Evolutionary conservation across 1,140 invertebrate genomes (phyloP).

Genomic region (Xylocopa sonorina): DNA sequence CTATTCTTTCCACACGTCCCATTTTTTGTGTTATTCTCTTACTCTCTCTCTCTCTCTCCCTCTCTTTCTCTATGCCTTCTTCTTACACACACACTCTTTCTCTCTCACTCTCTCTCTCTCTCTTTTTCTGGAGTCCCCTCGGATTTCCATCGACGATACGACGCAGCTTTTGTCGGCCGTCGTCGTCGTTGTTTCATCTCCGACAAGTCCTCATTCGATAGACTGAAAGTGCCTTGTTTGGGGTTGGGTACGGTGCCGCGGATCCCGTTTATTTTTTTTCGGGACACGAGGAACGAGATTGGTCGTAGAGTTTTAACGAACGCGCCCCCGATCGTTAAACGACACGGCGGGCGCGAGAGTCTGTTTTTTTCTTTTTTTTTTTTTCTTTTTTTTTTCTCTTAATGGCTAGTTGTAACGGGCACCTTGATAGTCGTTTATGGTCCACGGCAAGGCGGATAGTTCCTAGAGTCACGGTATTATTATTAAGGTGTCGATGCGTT

Average conservation of each 20-base stretch:
- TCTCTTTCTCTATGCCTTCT: too few relatives aligned
- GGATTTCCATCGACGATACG: neutral
- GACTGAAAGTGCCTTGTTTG: slow-evolving; percentile 69
- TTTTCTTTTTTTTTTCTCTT: too few relatives aligned
- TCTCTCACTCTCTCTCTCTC: neutral
- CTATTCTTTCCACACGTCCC: neutral
- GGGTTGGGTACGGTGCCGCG: slow-evolving; percentile 46
- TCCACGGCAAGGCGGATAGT: slow-evolving; percentile 78
- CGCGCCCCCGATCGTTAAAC: too few relatives aligned
- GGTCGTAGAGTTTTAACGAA: neutral
- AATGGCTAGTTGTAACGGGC: slow-evolving; percentile 22
- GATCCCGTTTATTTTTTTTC: slow-evolving; percentile 5
- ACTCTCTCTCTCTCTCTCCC: neutral
- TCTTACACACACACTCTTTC: neutral
- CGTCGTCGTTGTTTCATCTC: slow-evolving; percentile 41
- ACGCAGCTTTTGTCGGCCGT: slow-evolving; percentile 12
- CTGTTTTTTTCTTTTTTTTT: too few relatives aligned
- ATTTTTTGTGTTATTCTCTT: neutral
- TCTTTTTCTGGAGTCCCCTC: neutral
- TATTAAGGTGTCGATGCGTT: slow-evolving; percentile 79
- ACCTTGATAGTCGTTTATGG: slow-evolving; percentile 59
- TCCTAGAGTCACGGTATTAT: slow-evolving; percentile 81
- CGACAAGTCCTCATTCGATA: slow-evolving; percentile 61
- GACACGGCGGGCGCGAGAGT: neutral
- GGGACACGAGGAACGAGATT: neutral